Evolutionary conservation across 1,140 invertebrate genomes (phyloP).

Genomic region (Zaprionus camerounensis): DNA sequence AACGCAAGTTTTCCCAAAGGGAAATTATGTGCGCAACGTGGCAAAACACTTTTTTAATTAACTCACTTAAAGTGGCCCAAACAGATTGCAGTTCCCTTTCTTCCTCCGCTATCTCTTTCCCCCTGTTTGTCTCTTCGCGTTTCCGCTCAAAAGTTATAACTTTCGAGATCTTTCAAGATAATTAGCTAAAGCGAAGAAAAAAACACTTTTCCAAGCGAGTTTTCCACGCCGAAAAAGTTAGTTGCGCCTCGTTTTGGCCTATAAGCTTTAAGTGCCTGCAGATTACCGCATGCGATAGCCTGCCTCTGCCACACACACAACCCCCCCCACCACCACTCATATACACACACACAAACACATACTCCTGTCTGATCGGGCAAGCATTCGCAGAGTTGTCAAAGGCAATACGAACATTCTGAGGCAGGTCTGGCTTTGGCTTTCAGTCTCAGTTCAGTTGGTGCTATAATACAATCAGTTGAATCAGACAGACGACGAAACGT

Average conservation of each 20-base stretch:
- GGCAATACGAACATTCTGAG: constrained; percentile 60
- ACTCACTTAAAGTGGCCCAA: constrained; percentile 8
- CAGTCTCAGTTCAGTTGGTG: constrained; percentile 42
- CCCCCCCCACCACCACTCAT: not conserved
- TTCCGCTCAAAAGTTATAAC: constrained; percentile 23
- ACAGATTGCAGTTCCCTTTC: constrained; percentile 12
- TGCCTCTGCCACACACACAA: constrained; percentile 36
- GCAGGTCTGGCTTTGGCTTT: constrained; percentile 18
- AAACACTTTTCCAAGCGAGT: not conserved
- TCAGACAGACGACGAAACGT: constrained; percentile 76
- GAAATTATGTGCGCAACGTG: constrained; percentile 8
- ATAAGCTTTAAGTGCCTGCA: constrained; percentile 32
- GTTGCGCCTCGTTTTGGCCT: constrained; percentile 6
- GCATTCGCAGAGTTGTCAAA: constrained; percentile 58
- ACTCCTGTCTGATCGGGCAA: constrained; percentile 19
- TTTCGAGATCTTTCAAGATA: constrained; percentile 28
- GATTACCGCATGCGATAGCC: constrained; percentile 34
- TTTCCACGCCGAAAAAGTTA: not conserved
- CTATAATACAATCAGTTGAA: constrained; percentile 71
- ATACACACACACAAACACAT: not conserved
- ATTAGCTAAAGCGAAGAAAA: constrained; percentile 14
- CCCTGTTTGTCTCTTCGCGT: not conserved
- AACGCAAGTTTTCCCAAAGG: constrained; percentile 5
- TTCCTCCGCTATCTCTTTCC: too few species aligned
- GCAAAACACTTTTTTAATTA: constrained; percentile 12